A percentile compares a stretch with the other conserved stretches of the same genome.
These are phyloP conservation scores for Prionailurus viverrinus DNA, from an alignment of 2,113 vertebrate species.

Conservation along the genomic window DNA sequence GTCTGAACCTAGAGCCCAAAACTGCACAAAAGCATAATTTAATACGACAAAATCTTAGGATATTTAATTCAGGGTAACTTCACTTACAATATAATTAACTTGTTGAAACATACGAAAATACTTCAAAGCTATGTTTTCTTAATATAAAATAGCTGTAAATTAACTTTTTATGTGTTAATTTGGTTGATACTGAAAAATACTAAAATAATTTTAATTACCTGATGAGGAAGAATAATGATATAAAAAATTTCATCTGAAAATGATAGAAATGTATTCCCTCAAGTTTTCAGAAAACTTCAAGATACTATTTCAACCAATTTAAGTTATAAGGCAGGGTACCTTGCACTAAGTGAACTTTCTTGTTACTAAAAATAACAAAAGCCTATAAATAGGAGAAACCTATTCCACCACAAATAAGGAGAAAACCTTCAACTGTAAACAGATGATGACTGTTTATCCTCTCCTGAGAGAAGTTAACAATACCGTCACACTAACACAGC, in stretches of 20 bases:
- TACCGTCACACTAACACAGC: background rate
- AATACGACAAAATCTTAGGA: background rate
- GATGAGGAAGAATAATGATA: background rate
- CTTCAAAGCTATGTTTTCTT: conserved; percentile 7
- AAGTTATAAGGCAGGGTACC: background rate
- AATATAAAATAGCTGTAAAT: background rate
- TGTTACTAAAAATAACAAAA: conserved; percentile 58
- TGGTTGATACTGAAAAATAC: conserved; percentile 28
- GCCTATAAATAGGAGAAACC: background rate
- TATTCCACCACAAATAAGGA: background rate
- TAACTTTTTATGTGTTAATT: conserved; percentile 13
- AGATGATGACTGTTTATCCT: conserved; percentile 35
- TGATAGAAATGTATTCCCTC: background rate
- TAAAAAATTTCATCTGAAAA: background rate
- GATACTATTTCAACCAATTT: background rate
- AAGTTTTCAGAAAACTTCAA: background rate
- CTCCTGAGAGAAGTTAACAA: background rate
- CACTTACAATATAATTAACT: conserved; percentile 15
- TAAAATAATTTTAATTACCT: background rate
- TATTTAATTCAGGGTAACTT: background rate
- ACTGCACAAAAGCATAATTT: background rate
- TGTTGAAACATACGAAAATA: background rate
- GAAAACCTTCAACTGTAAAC: background rate
- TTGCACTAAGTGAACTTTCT: background rate
- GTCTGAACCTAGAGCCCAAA: background rate